A percentile compares a stretch with the other conserved stretches of the same genome.
Evolutionary conservation across 2,888 invertebrate genomes (phyloP).

Genomic region (Drosophila algonquin): DNA sequence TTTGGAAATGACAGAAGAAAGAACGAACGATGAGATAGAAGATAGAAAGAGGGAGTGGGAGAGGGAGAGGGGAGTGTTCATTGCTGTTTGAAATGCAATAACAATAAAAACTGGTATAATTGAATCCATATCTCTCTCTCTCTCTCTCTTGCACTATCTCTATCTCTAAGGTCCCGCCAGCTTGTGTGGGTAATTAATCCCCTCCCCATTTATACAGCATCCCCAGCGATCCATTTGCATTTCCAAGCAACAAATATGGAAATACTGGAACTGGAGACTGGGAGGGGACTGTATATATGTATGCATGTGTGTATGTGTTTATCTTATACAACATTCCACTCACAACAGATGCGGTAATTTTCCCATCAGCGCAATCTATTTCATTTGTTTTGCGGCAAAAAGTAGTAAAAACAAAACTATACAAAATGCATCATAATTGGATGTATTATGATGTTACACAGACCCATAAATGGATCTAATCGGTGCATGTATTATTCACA

Average conservation of each 20-base stretch:
- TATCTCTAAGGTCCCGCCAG: not conserved
- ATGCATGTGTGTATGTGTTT: not conserved
- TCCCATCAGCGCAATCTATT: conserved; percentile 53
- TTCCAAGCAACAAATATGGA: conserved; percentile 40
- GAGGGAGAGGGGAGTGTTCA: not conserved
- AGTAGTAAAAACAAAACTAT: conserved; percentile 1
- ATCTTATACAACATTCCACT: conserved; percentile 21
- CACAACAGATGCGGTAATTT: conserved; percentile 50
- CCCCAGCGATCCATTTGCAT: conserved; percentile 64
- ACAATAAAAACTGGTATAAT: conserved; percentile 69
- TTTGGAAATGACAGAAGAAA: conserved; percentile 21
- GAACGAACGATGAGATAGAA: conserved; percentile 35
- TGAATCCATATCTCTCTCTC: conserved; percentile 11
- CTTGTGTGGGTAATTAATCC: conserved; percentile 66
- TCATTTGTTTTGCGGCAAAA: conserved; percentile 33
- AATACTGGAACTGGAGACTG: conserved; percentile 5
- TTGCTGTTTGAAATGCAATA: conserved; percentile 62
- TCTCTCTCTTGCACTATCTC: conserved; percentile 28
- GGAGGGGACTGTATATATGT: conserved; percentile 14
- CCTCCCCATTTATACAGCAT: conserved; percentile 23
- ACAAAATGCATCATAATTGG: conserved; percentile 35
- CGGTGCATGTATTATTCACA: conserved; percentile 9
- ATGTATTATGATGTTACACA: conserved; percentile 21
- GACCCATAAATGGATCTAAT: not conserved
- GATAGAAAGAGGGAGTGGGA: not conserved